These are phyloP conservation scores for Bufo bufo DNA, from an alignment of 2,113 vertebrate species.

Conservation along the genomic window DNA sequence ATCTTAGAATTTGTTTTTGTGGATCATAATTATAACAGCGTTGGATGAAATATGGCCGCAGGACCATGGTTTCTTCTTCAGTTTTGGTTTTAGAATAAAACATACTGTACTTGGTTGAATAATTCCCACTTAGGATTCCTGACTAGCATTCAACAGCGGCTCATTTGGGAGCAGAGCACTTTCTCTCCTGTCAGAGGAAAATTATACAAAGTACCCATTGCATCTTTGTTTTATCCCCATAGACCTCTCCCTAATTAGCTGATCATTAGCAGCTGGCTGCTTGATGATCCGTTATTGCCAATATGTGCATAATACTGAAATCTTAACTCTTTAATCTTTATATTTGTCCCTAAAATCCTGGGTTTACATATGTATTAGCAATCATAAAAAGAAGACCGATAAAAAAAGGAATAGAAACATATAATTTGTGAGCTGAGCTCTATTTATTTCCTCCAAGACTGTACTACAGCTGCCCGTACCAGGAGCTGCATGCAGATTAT, in stretches of 20 bases:
- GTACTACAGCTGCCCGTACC: no score
- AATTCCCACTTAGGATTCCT: constrained; percentile 8
- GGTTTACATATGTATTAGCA: background rate
- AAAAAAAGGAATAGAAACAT: background rate
- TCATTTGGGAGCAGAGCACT: constrained; percentile 18
- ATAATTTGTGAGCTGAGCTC: no score
- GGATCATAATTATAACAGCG: constrained; percentile 1
- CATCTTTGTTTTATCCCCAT: constrained; percentile 32
- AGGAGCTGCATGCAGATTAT: no score
- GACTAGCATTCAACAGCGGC: constrained; percentile 26
- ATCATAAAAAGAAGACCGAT: background rate
- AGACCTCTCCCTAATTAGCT: constrained; percentile 45
- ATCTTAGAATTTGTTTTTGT: background rate
- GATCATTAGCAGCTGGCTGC: constrained; percentile 27
- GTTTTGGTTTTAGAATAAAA: constrained; percentile 4
- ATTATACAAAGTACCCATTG: constrained; percentile 41
- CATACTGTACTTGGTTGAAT: constrained; percentile 9
- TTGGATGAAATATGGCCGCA: background rate
- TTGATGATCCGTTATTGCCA: constrained; percentile 5
- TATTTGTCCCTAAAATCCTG: background rate
- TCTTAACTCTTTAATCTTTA: background rate
- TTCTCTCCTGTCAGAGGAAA: constrained; percentile 31
- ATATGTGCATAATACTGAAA: constrained; percentile 4
- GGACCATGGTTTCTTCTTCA: background rate
- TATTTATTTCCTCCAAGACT: no score